Conservation (phyloP, 2,888 invertebrate genomes). For the Drosophila borborema region DNA sequence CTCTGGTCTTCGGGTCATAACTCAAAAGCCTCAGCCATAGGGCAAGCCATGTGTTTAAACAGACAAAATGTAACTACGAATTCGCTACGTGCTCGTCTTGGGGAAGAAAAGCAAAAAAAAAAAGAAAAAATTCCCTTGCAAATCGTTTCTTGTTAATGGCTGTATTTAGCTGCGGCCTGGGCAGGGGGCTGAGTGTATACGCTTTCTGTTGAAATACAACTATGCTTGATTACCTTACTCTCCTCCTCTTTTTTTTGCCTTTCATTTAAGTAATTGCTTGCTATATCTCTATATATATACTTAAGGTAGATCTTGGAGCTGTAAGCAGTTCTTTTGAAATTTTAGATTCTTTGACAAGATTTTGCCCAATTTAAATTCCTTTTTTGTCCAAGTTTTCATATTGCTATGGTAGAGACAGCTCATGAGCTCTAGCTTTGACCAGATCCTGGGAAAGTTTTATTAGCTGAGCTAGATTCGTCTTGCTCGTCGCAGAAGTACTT, state of each 20-base stretch:
- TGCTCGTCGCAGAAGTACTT: not conserved
- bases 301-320: not conserved
- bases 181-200: not conserved
- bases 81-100: constrained; percentile 23
- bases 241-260: not conserved
- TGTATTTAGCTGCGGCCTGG: not conserved
- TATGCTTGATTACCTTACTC: not conserved
- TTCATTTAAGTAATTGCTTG: not conserved
- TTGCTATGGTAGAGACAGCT: not conserved
- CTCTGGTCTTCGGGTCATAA: constrained; percentile 50
- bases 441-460: not conserved
- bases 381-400: not conserved
- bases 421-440: not conserved
- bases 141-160: constrained; percentile 35
- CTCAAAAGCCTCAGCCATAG: constrained; percentile 40
- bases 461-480: not conserved
- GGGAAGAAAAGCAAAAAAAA: no score
- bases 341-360: not conserved
- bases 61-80: constrained; percentile 34
- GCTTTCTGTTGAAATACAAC: constrained; percentile 2
- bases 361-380: not conserved
- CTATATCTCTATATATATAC: no score
- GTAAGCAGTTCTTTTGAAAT: not conserved
- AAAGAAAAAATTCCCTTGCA: not conserved
- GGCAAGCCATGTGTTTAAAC: constrained; percentile 34